A percentile compares a stretch with the other conserved stretches of the same genome.
Evolutionary conservation across 2,888 invertebrate genomes (phyloP).

Genomic region (Melinopterus prodromus): DNA sequence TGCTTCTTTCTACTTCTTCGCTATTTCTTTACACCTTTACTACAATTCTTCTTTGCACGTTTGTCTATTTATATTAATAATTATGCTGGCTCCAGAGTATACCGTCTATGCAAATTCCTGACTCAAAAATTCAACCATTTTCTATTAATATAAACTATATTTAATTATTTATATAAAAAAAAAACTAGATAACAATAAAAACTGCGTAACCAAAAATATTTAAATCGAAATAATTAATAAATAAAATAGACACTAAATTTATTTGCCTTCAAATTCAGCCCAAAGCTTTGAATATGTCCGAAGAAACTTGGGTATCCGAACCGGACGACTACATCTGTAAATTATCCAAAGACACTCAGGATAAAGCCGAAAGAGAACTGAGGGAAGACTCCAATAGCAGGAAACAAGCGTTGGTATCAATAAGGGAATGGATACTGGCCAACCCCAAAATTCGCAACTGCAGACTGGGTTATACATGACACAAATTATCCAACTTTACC

Average conservation of each 20-base stretch:
- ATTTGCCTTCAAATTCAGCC: neutral
- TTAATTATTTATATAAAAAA: neutral
- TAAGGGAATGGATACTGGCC: constrained; percentile 75
- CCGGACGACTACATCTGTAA: constrained; percentile 72
- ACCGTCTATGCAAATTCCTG: neutral
- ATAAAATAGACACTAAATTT: neutral
- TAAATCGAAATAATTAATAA: too few species aligned
- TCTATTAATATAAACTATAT: neutral
- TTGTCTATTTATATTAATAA: neutral
- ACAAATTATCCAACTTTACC: constrained; percentile 17
- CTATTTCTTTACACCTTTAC: neutral
- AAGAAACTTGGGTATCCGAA: constrained; percentile 65
- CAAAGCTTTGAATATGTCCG: constrained; percentile 43
- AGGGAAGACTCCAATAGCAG: constrained; percentile 73
- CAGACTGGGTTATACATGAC: constrained; percentile 67
- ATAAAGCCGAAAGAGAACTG: constrained; percentile 72
- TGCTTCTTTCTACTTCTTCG: neutral
- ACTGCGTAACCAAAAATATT: too few species aligned
- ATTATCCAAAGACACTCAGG: constrained; percentile 68
- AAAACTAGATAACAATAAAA: neutral
- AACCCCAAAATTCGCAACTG: constrained; percentile 75
- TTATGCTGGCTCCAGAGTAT: neutral
- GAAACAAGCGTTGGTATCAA: constrained; percentile 70
- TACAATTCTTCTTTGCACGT: neutral
- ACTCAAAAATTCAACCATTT: neutral